phyloP scores from a whole-genome alignment of 2,797 vertebrate genomes.

The Channallabes apus region DNA sequence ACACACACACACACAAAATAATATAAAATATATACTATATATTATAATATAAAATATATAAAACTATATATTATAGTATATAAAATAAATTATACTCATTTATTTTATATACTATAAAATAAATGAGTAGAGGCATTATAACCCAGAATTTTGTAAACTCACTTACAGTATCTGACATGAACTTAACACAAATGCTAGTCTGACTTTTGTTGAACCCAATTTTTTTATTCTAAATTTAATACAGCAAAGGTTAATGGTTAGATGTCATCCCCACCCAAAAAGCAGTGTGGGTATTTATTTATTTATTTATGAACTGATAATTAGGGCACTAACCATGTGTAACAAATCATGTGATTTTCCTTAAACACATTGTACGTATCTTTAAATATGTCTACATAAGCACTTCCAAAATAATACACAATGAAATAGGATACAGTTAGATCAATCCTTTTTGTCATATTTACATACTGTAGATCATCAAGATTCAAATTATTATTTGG shows the following conservation, averaged over 20 bases:
- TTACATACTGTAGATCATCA: background rate
- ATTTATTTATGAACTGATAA: background rate
- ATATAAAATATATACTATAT: too few relatives aligned
- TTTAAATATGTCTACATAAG: background rate
- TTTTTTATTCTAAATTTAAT: background rate
- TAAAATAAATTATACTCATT: too few relatives aligned
- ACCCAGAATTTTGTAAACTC: background rate
- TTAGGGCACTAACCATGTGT: background rate
- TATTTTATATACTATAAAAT: background rate
- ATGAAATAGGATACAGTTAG: background rate
- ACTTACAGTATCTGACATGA: background rate
- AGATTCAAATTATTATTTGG: background rate
- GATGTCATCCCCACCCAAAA: background rate
- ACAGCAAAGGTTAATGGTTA: background rate
- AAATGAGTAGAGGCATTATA: background rate
- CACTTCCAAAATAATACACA: background rate
- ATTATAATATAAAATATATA: too few relatives aligned
- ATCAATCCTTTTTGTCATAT: background rate
- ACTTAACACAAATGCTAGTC: background rate
- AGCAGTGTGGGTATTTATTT: background rate
- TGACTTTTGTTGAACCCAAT: background rate
- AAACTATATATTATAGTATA: too few relatives aligned
- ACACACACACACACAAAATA: too few relatives aligned
- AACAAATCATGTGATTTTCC: background rate
- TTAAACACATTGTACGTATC: background rate